Conservation (phyloP, 2,113 vertebrate genomes). For the Tretioscincus oriximinensis region DNA sequence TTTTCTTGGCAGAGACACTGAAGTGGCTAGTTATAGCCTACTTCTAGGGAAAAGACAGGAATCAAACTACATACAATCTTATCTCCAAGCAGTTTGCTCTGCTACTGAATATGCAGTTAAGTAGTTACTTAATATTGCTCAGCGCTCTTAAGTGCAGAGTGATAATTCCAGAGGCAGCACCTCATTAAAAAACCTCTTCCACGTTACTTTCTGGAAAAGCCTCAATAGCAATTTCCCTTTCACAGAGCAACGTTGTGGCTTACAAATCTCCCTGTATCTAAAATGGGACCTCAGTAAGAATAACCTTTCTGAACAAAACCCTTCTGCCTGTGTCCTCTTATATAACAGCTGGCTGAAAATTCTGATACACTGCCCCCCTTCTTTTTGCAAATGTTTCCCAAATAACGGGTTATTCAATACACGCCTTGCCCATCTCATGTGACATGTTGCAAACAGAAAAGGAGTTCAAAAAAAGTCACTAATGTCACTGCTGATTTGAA, state of each 20-base stretch:
- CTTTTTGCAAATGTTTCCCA: constrained; percentile 38
- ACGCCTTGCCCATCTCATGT: constrained; percentile 28
- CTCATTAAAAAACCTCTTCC: not conserved
- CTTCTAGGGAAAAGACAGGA: too few relatives aligned
- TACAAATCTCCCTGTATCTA: not conserved
- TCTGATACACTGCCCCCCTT: not conserved
- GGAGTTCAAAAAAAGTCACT: constrained; percentile 17
- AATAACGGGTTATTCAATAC: constrained; percentile 25
- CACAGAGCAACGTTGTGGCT: not conserved
- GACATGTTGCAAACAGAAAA: constrained; percentile 35
- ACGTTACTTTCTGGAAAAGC: not conserved
- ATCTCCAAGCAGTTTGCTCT: too few relatives aligned
- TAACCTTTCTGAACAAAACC: not conserved
- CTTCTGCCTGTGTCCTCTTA: constrained; percentile 9
- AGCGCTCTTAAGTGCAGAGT: not conserved
- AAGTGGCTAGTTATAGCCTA: too few relatives aligned
- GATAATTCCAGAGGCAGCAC: not conserved
- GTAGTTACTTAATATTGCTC: too few relatives aligned
- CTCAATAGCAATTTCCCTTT: not conserved
- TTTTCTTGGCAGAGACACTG: too few relatives aligned
- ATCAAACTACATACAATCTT: too few relatives aligned
- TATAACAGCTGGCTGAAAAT: constrained; percentile 27
- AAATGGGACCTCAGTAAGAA: not conserved
- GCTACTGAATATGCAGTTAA: not conserved
- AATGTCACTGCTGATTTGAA: constrained; percentile 42